Base-by-base conservation (phyloP, 2,888 invertebrate species). In the Eristalis intricaria region DNA sequence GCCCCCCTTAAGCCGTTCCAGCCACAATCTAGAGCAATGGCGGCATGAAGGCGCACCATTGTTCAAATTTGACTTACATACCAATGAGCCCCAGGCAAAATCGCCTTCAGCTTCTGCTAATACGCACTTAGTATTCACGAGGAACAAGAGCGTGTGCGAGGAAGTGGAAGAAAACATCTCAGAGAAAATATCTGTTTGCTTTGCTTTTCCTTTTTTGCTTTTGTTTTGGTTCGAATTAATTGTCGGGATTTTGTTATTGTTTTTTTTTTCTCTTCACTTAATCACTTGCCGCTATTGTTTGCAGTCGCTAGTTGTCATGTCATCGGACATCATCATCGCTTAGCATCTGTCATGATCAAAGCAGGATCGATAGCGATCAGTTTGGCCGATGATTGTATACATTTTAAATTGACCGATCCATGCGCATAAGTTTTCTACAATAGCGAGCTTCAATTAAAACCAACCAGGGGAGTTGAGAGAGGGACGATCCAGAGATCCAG, bases 401-500 rank as follows among this genome's bases (percentile, higher is more conserved):
- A 82, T 82, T 85, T 64, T 77, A 85, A 85, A 71, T 77, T 71
- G 71, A 65, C 76, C 75, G 68, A 69, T 73, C 66, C 29, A 66
- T 58, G 64, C 43, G 60, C 58, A 71, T 75, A 60, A 74, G 58
- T 73, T 73, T 43, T 77, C 38, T 63, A 60, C 60, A 78, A 69
- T 69, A 74, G 77, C 69, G 60, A 86, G 69, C 78, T 86, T 86
- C 74, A 86, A 86, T 85, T 85, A 74, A 73, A 75, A 71, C 58
- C 35, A 50, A 50, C 60, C 43, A 73, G 43, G 43, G 22, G 75
- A 50, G 66, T 32, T 38, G 69, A 43, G 43, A 35, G 43, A 50
- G 19, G n/a, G n/a, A n/a, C n/a, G n/a, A n/a, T n/a, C n/a, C n/a
- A n/a, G n/a, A n/a, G n/a, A n/a, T n/a, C 69, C 60, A 50, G 60